phyloP scores from a whole-genome alignment of 2,113 vertebrate genomes.

The Phyllostomus discolor region DNA sequence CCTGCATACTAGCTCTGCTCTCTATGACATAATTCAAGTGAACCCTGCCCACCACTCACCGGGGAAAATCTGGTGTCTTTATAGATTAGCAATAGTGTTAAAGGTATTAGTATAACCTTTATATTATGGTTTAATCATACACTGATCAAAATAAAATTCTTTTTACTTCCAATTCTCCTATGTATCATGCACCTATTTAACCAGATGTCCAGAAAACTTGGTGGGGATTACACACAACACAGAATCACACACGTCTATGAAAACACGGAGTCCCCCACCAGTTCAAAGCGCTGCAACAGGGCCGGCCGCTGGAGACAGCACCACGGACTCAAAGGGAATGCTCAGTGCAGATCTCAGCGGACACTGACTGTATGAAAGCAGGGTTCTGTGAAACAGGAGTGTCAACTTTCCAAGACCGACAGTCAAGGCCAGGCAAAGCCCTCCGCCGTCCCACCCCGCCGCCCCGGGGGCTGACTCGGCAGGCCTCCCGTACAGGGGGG shows the following conservation, averaged over 20 bases:
- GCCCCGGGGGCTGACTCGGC: background rate
- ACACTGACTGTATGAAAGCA: background rate
- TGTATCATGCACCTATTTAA: background rate
- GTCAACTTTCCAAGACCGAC: background rate
- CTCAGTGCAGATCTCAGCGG: background rate
- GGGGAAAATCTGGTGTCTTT: background rate
- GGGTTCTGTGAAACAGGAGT: background rate
- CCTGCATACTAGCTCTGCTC: background rate
- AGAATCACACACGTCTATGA: background rate
- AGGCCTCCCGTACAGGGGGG: background rate
- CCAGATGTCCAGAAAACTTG: background rate
- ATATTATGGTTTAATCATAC: background rate
- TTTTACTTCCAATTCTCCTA: constrained; percentile 16
- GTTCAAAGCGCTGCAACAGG: background rate
- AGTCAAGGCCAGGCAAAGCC: background rate
- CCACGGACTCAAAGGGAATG: background rate
- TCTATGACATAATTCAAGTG: background rate
- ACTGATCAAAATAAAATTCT: background rate
- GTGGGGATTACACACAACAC: background rate
- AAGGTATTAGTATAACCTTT: background rate
- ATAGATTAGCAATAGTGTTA: background rate
- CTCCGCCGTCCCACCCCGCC: background rate
- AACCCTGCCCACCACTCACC: background rate
- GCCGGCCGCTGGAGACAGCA: background rate
- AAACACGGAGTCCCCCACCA: background rate